Evolutionary conservation across 2,888 invertebrate genomes (phyloP).

Genomic region (Ectemnius cavifrons): DNA sequence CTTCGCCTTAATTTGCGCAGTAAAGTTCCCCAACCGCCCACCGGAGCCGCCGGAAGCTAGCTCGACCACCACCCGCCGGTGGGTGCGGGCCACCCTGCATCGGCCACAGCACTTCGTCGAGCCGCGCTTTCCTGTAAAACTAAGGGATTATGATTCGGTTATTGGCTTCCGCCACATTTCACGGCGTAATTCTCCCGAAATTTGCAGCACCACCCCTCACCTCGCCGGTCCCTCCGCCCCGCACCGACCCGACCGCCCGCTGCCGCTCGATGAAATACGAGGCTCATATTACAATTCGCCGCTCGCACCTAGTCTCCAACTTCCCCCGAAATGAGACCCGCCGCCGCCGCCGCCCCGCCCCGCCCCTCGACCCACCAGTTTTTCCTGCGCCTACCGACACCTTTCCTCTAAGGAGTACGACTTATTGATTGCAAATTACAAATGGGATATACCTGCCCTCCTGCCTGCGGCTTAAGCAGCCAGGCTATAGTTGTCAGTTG

Average conservation of each 20-base stretch:
- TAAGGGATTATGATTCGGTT: conserved; percentile 72
- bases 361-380: too few relatives aligned
- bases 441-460: too few relatives aligned
- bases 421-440: too few relatives aligned
- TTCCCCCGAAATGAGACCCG: conserved; percentile 30
- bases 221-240: not conserved
- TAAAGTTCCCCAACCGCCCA: conserved; percentile 66
- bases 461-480: too few relatives aligned
- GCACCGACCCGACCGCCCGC: conserved; percentile 22
- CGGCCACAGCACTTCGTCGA: conserved; percentile 35
- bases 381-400: too few relatives aligned
- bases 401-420: too few relatives aligned
- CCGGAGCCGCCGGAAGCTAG: conserved; percentile 25
- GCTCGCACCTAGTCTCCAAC: conserved; percentile 19
- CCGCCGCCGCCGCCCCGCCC: not conserved
- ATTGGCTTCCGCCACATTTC: conserved; percentile 65
- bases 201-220: conserved; percentile 53
- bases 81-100: conserved; percentile 8
- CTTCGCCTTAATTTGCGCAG: conserved; percentile 77
- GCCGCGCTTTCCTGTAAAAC: conserved; percentile 61
- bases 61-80: conserved; percentile 17
- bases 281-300: conserved; percentile 50
- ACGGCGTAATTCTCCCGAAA: conserved; percentile 66
- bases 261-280: conserved; percentile 59
- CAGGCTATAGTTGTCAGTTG: not conserved